Conservation (phyloP, 2,113 vertebrate genomes). For the Nerophis lumbriciformis region DNA sequence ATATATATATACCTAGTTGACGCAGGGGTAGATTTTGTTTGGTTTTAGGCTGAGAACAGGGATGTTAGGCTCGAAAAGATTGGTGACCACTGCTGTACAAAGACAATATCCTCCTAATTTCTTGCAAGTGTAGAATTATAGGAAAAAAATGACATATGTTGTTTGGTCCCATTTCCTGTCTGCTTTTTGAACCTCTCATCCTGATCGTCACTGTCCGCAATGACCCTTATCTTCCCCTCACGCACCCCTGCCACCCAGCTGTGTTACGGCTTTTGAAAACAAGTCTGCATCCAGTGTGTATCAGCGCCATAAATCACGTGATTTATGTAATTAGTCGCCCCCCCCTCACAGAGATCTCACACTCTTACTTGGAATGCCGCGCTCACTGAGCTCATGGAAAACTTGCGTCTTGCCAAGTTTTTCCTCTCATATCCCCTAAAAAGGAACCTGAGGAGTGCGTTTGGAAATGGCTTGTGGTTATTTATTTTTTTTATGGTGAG, state of each 20-base stretch:
- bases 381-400: slow-evolving; percentile 71
- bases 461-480: slow-evolving; percentile 50
- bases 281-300: slow-evolving; percentile 42
- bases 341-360: slow-evolving; percentile 55
- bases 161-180: not conserved
- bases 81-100: too few relatives aligned
- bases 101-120: too few relatives aligned
- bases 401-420: slow-evolving; percentile 58
- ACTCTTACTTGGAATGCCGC: slow-evolving; percentile 57
- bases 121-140: too few relatives aligned
- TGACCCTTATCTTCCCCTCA: slow-evolving; percentile 1
- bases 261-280: slow-evolving; percentile 37
- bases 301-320: slow-evolving; percentile 63
- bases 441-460: slow-evolving; percentile 60
- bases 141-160: too few relatives aligned
- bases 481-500: slow-evolving; percentile 19
- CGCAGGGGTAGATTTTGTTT: too few relatives aligned
- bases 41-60: too few relatives aligned
- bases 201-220: not conserved
- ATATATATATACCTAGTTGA: too few relatives aligned
- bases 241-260: slow-evolving; percentile 15
- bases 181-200: slow-evolving; percentile 9
- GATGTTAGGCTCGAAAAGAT: too few relatives aligned
- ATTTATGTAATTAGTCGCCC: slow-evolving; percentile 59
- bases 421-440: slow-evolving; percentile 67